Base-by-base conservation (phyloP, 2,888 invertebrate genomes). In the Plutella xylostella region DNA sequence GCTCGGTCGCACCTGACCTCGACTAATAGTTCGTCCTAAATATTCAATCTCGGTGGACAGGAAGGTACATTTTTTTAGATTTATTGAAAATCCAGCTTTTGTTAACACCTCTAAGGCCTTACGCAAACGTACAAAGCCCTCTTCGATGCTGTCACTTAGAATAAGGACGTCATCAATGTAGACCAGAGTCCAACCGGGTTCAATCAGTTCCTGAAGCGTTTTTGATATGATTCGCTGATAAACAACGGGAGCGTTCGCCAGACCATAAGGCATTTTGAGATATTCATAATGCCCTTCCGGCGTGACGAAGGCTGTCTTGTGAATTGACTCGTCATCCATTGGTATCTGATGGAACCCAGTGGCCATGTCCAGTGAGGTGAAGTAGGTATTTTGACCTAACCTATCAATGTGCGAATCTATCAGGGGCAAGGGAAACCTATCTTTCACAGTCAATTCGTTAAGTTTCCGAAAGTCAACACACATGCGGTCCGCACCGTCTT, bases 231-330 rank as follows among this genome's bases (percentile, higher is more conserved):
- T 41, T 15, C 41, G 28, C 19, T 41, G 41, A 19, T 41, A 41
- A 11, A 41, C 41, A 11, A 41, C 25, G 7, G 20, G 17, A 47
- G 44, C 5, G 18, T 37, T 19, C 11, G 37, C n/a, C 18, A 53
- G 28, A 9, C 54, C 55, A 31, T 54, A 54, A 0, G 53, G 52
- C 28, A 46, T 47, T 45, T 46, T 52, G 2, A 42, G 9, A 38
- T 58, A 61, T 7, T 63, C 55, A 33, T 50, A 64, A 25, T 58
- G 58, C 1, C 60, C 57, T 12, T 52, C 53, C 1, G 56, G 60
- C 0, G n/a, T n/a, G n/a, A n/a, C 51, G 45, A 67, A 65, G 1
- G 60, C 54, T 0, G 61, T 65, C 25, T 54, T 57, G 39, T 59
- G 53, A 20, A 48, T 45, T 19, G 57, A 55, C 5, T 47, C 45